Conservation (phyloP, 2,888 invertebrate genomes). For the Clepsis dumicolana region DNA sequence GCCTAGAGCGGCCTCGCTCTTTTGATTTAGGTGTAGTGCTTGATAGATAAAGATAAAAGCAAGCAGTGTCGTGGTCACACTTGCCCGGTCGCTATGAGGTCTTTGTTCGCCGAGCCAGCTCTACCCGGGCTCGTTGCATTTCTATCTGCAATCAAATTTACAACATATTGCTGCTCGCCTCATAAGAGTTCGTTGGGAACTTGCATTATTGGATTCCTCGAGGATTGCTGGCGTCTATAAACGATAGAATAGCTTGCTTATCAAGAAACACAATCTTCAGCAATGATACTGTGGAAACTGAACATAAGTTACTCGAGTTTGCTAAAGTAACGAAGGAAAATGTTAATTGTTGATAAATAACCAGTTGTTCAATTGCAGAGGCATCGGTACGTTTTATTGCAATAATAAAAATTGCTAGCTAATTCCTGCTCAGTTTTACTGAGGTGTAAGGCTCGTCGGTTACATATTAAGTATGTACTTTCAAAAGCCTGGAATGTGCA, state of each 20-base stretch:
- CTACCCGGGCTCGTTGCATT: slow-evolving; percentile 63
- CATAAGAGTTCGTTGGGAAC: slow-evolving; percentile 28
- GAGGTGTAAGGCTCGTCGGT: background rate
- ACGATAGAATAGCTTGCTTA: slow-evolving; percentile 22
- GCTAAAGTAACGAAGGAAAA: slow-evolving; percentile 5
- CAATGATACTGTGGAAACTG: slow-evolving; percentile 1
- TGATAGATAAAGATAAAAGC: slow-evolving; percentile 67
- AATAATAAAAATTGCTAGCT: slow-evolving; percentile 32
- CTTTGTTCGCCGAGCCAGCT: slow-evolving; percentile 57
- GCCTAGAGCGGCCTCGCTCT: slow-evolving; percentile 81
- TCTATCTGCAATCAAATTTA: slow-evolving; percentile 72
- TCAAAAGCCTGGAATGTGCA: background rate
- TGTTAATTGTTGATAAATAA: slow-evolving; percentile 34
- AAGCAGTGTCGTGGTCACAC: slow-evolving; percentile 54
- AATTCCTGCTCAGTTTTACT: slow-evolving; percentile 26
- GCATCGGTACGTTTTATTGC: slow-evolving; percentile 22
- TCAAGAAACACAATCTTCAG: slow-evolving; percentile 11
- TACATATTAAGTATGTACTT: background rate
- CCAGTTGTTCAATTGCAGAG: slow-evolving; percentile 26
- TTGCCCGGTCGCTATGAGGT: slow-evolving; percentile 54
- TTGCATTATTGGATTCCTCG: slow-evolving; percentile 34
- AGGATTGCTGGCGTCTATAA: slow-evolving; percentile 13
- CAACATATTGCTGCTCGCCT: slow-evolving; percentile 64
- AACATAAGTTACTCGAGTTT: slow-evolving; percentile 7
- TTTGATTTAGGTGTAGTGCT: slow-evolving; percentile 77